phyloP scores from a whole-genome alignment of 2,113 vertebrate species.

The Tenebrosternarchus preto region DNA sequence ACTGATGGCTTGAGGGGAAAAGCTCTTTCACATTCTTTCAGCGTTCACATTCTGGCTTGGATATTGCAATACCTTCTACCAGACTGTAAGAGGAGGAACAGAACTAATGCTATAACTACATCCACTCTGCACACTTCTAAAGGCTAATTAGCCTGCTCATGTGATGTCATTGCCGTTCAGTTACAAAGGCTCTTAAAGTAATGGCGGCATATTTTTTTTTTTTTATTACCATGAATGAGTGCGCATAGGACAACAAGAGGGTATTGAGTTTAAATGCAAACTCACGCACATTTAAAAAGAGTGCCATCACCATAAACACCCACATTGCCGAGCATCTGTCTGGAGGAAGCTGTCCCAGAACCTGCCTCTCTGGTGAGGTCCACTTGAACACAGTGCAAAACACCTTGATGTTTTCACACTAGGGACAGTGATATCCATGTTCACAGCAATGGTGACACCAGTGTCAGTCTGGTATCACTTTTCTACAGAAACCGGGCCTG shows the following conservation, averaged over 20 bases:
- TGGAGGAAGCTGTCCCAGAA: neutral
- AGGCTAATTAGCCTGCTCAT: neutral
- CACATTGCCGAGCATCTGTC: neutral
- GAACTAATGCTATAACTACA: neutral
- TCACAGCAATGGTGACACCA: neutral
- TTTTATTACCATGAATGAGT: neutral
- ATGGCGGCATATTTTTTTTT: neutral
- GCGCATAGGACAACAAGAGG: neutral
- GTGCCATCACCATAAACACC: neutral
- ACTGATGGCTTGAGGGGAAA: neutral
- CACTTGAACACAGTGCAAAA: constrained; percentile 9
- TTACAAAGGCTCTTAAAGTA: neutral
- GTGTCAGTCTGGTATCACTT: too few relatives aligned
- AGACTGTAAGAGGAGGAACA: neutral
- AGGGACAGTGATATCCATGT: neutral
- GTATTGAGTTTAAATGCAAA: neutral
- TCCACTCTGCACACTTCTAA: neutral
- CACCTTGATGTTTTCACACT: constrained; percentile 8
- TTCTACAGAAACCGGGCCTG: too few relatives aligned
- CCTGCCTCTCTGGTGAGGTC: neutral
- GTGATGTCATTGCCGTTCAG: neutral
- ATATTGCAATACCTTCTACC: too few relatives aligned
- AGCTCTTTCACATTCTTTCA: too few relatives aligned
- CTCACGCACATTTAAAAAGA: neutral
- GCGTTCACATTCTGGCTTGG: too few relatives aligned